Percentiles rank a stretch among this genome's conserved stretches.
phyloP scores from a whole-genome alignment of 2,888 invertebrate genomes.

The Agapetus fuscipes region DNA sequence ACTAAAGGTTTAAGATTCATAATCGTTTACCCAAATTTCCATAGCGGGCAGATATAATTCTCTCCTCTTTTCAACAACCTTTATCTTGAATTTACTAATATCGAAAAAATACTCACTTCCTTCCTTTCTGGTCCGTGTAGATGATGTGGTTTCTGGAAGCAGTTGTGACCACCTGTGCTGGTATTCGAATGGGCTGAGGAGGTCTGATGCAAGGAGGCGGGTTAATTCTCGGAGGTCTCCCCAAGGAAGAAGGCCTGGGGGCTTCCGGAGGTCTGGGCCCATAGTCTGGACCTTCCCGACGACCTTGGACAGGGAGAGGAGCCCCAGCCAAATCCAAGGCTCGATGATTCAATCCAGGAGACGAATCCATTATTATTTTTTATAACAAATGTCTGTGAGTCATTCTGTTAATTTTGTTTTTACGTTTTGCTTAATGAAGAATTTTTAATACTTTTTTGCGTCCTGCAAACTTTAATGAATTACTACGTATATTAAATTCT shows the following conservation, averaged over 20 bases:
- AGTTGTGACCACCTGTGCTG: slow-evolving; percentile 25
- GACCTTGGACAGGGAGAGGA: background rate
- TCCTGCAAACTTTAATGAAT: too few relatives aligned
- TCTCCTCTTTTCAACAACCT: too few relatives aligned
- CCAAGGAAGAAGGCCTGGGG: slow-evolving; percentile 15
- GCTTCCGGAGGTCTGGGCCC: slow-evolving; percentile 16
- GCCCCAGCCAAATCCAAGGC: slow-evolving; percentile 3
- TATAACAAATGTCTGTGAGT: too few relatives aligned
- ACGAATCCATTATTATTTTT: background rate
- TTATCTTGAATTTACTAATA: too few relatives aligned
- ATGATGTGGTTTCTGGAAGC: slow-evolving; percentile 43
- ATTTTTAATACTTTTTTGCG: too few relatives aligned
- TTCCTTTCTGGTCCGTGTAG: slow-evolving; percentile 44
- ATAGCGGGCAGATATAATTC: too few relatives aligned
- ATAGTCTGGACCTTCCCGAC: slow-evolving; percentile 3
- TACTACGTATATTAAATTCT: too few relatives aligned
- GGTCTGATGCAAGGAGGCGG: slow-evolving; percentile 13
- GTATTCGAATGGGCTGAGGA: slow-evolving; percentile 8
- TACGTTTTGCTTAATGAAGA: too few relatives aligned
- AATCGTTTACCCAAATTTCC: too few relatives aligned
- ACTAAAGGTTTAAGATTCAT: too few relatives aligned
- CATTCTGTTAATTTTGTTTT: too few relatives aligned
- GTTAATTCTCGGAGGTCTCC: slow-evolving; percentile 18
- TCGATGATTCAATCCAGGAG: background rate
- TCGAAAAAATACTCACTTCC: slow-evolving; percentile 38